Conservation (phyloP, 2,888 invertebrate genomes). For the Norana najaformis region DNA sequence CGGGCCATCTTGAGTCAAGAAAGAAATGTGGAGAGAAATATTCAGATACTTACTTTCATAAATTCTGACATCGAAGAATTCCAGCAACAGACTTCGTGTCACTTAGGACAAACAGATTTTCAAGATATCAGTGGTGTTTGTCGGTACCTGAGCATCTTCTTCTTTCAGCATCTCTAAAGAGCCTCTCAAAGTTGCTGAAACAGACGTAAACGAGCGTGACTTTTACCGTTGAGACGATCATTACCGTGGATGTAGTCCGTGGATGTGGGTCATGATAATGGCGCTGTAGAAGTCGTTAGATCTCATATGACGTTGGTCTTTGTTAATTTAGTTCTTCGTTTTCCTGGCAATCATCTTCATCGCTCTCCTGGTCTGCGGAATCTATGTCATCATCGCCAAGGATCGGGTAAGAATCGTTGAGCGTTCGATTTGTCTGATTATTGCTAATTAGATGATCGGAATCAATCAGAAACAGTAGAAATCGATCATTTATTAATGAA, state of each 20-base stretch:
- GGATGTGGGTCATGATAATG: not conserved
- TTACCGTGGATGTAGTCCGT: not conserved
- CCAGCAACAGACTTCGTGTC: too few species aligned
- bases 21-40: too few species aligned
- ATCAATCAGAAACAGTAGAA: too few species aligned
- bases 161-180: not conserved
- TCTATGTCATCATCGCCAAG: slow-evolving; percentile 76
- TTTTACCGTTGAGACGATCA: not conserved
- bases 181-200: not conserved
- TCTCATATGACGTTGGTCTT: not conserved
- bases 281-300: not conserved
- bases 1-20: too few species aligned
- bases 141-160: not conserved
- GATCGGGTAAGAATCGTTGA: slow-evolving; percentile 61
- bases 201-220: not conserved
- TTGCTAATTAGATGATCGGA: not conserved
- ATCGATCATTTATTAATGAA: too few species aligned
- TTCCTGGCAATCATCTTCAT: slow-evolving; percentile 77
- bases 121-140: too few species aligned
- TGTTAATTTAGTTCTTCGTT: slow-evolving; percentile 72
- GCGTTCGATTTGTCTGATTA: not conserved
- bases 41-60: too few species aligned
- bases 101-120: too few species aligned
- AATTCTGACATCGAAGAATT: too few species aligned
- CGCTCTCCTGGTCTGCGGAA: slow-evolving; percentile 76